Percentiles rank a stretch among this genome's conserved stretches.
Evolutionary conservation across 2,113 vertebrate genomes (phyloP).

Genomic region (Microtus ochrogaster): DNA sequence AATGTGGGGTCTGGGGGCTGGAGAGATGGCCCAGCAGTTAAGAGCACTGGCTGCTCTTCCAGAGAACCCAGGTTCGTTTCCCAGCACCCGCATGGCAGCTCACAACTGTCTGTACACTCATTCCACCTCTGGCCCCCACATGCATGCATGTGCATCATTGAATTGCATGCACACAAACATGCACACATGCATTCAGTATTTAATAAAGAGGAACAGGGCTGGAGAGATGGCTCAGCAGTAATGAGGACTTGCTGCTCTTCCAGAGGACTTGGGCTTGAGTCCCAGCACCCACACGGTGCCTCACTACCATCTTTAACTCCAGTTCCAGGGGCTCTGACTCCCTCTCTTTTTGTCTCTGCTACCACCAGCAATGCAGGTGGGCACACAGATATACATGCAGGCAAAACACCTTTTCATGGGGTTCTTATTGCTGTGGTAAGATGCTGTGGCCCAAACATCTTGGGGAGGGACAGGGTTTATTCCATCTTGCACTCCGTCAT

Average conservation of each 20-base stretch:
- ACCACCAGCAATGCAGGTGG: not conserved
- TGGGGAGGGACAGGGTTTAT: not conserved
- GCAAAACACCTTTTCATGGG: not conserved
- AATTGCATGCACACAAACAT: not conserved
- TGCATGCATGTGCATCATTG: not conserved
- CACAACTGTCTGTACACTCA: no score
- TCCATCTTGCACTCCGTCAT: not conserved
- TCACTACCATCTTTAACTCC: not conserved
- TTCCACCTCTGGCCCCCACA: not conserved
- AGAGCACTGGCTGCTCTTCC: no score
- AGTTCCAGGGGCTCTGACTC: not conserved
- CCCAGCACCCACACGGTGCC: not conserved
- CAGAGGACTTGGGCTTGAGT: not conserved
- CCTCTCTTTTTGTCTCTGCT: not conserved
- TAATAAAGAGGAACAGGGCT: not conserved
- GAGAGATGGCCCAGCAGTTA: no score
- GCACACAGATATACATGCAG: not conserved
- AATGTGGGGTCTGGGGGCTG: no score
- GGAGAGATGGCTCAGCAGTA: not conserved
- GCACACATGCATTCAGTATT: not conserved
- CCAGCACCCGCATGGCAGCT: no score
- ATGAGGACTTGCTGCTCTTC: not conserved
- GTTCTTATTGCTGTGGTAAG: not conserved
- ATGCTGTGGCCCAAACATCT: not conserved
- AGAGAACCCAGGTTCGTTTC: no score